Base-by-base conservation (phyloP, 2,797 vertebrate genomes). In the Cercopithecus hamlyni region DNA sequence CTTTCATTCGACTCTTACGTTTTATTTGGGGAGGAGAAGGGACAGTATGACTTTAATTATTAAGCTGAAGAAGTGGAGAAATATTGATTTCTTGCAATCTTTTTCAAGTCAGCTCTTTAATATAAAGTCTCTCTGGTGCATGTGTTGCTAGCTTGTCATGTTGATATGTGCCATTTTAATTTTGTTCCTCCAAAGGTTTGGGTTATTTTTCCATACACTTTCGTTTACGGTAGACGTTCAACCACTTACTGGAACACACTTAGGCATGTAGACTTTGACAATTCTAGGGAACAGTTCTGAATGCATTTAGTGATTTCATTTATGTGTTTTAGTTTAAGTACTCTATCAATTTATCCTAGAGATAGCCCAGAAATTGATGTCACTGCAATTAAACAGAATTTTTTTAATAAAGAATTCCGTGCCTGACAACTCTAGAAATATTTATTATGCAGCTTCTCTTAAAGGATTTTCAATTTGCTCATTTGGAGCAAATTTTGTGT, bases 381-480 rank as follows among this genome's bases (percentile, higher is more conserved):
- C 33, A 88, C 64, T 92, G 19, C 15, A 85, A 67, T 72, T 70
- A 41, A 83, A 67, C 15, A 88, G 67, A 61, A 87, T 76, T 92
- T 70, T 52, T 87, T 87, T 93, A 52, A 77, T 55, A 73, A 70
- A 67, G 41, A 72, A 95, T 81, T 89, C 30, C 1, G n/a, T 64
- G 2, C 48, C 41, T 90, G 80, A 79, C 48, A 88, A 85, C 13
- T 88, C 20, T 58, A 48, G 58, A 58, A 87, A 77, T 61, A 80
- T 72, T 77, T 76, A 87, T 92, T 88, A 92, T n/a, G 12, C 55
- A 93, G 43, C 17, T 84, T 84, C 89, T 97, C 93, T 93, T 89
- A 81, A 81, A 94, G 57, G 72, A 96, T 95, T 97, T 97, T 85
- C 87, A 92, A 39, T 92, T 96, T 93, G 76, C 45, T 96, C 41